Percentiles rank a stretch among this genome's conserved stretches.
Conservation (phyloP, 2,888 invertebrate genomes). For the Philereme vetulata region DNA sequence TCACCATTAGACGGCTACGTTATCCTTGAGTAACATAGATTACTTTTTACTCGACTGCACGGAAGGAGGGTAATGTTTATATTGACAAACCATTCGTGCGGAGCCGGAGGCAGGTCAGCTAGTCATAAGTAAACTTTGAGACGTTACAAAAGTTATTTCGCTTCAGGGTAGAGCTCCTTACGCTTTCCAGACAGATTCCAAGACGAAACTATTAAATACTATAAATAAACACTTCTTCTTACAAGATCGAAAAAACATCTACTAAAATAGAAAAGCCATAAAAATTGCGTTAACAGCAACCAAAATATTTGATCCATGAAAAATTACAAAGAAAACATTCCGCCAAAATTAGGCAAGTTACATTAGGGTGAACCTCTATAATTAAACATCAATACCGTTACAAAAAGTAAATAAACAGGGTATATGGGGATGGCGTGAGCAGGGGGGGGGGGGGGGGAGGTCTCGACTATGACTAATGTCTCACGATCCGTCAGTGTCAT, state of each 20-base stretch:
- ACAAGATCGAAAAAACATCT: conserved; percentile 18
- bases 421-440: conserved; percentile 64
- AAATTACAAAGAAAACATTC: conserved; percentile 71
- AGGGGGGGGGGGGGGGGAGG: conserved; percentile 76
- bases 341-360: conserved; percentile 72
- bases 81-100: no score
- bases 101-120: no score
- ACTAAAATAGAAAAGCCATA: conserved; percentile 32
- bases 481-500: conserved; percentile 88
- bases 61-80: no score
- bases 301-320: conserved; percentile 56
- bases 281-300: conserved; percentile 33
- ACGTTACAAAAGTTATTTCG: no score
- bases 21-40: no score
- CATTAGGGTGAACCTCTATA: conserved; percentile 73
- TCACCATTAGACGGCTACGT: no score
- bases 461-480: conserved; percentile 87
- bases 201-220: conserved; percentile 10
- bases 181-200: conserved; percentile 5
- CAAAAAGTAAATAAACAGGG: conserved; percentile 84
- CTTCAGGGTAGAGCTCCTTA: background rate
- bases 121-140: no score
- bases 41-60: no score
- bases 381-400: conserved; percentile 84
- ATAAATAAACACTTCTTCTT: conserved; percentile 20